These are phyloP conservation scores for Temnothorax nylanderi DNA, from an alignment of 1,140 invertebrate genomes.

Conservation along the genomic window DNA sequence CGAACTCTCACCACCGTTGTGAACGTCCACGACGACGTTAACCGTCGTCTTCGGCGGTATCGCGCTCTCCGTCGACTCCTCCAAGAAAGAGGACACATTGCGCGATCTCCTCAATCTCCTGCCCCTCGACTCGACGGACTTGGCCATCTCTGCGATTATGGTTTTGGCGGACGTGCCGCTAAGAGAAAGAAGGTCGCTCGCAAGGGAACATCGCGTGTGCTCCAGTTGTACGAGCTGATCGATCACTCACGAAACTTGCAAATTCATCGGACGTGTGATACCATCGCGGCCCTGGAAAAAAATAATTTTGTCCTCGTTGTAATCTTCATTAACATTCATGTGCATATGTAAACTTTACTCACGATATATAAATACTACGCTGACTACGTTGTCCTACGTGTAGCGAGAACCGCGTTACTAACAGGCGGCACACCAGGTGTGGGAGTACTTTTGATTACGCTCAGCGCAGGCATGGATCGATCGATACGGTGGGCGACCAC, in stretches of 20 bases:
- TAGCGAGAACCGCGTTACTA: background rate
- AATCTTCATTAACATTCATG: slow-evolving; percentile 1
- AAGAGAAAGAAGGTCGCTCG: background rate
- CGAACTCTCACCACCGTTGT: slow-evolving; percentile 64
- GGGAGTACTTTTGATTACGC: background rate
- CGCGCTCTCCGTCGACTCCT: slow-evolving; percentile 55
- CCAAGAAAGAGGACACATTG: slow-evolving; percentile 35
- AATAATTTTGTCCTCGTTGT: slow-evolving; percentile 4
- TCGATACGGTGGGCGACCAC: slow-evolving; percentile 7
- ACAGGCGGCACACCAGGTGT: slow-evolving; percentile 21
- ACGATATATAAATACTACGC: background rate
- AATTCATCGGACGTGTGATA: background rate
- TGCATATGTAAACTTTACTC: background rate
- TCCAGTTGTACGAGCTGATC: slow-evolving; percentile 36
- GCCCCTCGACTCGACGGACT: background rate
- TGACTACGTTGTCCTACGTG: background rate
- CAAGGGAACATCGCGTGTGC: slow-evolving; percentile 20
- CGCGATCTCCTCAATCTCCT: slow-evolving; percentile 29
- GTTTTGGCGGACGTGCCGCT: background rate
- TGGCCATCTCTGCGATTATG: slow-evolving; percentile 20
- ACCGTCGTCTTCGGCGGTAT: slow-evolving; percentile 60
- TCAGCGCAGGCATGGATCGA: slow-evolving; percentile 20
- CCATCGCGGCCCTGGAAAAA: background rate
- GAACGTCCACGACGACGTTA: slow-evolving; percentile 80
- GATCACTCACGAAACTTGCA: background rate